Evolutionary conservation across 1,140 invertebrate species (phyloP), one percentile per base, ranked within the genome.

Genomic region (Thrips palmi): DNA sequence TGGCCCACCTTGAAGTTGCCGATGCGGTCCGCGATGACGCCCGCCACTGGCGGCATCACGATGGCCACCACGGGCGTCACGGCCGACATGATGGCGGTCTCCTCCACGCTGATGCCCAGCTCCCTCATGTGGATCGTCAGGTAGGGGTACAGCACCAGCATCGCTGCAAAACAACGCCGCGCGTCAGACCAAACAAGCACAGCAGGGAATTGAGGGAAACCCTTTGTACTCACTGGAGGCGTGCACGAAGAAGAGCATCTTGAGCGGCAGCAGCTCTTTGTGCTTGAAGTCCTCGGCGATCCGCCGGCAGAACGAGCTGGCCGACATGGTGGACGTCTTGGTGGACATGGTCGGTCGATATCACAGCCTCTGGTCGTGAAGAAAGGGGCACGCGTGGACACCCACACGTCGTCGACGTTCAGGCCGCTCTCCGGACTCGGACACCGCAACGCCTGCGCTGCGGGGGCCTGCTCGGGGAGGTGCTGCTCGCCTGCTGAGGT

Each of bases 31-130:
- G 77, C 77, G 11, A 80, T 55, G 55, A 81, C 64, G 33, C 79
- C 79, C 12, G 77, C 74, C 17, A 84, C 49, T 2, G 79, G 78
- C 17, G 79, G 77, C 65, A 81, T 81, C 20, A 84, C 58, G 41
- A 84, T 75, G 21, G 74, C 71, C 1, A 81, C 63, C 34, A 84
- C 66, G 1, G 82, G 81, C 31, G 77, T 79, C 2, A 84, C 65
- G 3, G 81, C 74, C 12, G 77, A 82, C 69, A 85, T 85, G 43
- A 85, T 74, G n/a, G 79, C 80, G 1, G 79, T 78, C 60, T 88
- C 80, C 53, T 80, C 74, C 5, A 81, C 71, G 40, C 74, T 77
- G 47, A 87, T 76, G 32, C 83, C 83, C 33, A 87, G 53, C 50
- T 81, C 73, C 45, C 77, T 66, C 80, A 86, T 85, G 52, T 85